phyloP scores from a whole-genome alignment of 2,888 invertebrate species.

The Ganaspis brasiliensis region DNA sequence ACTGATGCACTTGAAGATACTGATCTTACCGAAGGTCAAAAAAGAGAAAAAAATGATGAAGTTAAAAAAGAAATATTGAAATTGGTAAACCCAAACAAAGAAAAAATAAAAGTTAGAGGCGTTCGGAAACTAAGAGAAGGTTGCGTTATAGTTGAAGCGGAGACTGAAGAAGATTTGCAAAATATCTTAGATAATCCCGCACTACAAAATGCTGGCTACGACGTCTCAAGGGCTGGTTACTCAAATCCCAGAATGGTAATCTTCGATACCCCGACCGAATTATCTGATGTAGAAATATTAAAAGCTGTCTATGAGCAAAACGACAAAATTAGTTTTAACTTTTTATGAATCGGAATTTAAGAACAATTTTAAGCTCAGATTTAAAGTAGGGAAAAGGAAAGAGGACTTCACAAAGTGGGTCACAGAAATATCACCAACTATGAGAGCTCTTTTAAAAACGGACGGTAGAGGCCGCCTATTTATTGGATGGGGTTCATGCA shows the following conservation, averaged over 20 bases:
- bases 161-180: conserved; percentile 4
- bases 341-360: background rate
- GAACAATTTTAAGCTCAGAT: too few species aligned
- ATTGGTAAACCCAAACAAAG: conserved; percentile 6
- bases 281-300: background rate
- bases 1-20: background rate
- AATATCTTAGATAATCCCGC: conserved; percentile 30
- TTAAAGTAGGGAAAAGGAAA: too few species aligned
- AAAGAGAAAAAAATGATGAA: conserved; percentile 41
- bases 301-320: conserved; percentile 38
- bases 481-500: too few species aligned
- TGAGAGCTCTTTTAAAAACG: too few species aligned
- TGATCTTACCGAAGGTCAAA: too few species aligned
- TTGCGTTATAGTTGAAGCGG: conserved; percentile 46
- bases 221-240: conserved; percentile 26
- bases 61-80: conserved; percentile 7
- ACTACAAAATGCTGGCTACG: too few species aligned
- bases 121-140: conserved; percentile 43
- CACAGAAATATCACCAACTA: too few species aligned
- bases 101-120: conserved; percentile 33
- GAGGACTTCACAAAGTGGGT: too few species aligned
- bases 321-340: background rate
- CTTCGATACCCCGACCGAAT: background rate
- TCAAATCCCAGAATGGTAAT: conserved; percentile 38
- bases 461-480: too few species aligned